These are phyloP conservation scores for Psix sp. DNA, from an alignment of 1,140 invertebrate species.

Conservation along the genomic window DNA sequence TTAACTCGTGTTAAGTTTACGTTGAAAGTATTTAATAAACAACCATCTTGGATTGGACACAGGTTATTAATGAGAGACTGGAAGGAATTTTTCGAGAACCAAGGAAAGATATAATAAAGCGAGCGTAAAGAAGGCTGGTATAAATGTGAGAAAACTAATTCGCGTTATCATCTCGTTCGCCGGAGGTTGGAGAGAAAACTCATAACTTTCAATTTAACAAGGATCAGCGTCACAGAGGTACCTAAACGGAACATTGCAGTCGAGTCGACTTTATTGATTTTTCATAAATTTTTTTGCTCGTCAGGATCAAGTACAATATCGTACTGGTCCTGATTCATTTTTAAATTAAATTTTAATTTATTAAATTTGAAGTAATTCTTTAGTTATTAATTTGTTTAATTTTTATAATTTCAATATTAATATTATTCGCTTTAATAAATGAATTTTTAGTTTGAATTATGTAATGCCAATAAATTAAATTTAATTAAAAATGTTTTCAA, in stretches of 20 bases:
- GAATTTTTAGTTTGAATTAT: too few species aligned
- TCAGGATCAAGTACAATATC: too few species aligned
- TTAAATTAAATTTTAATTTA: neutral
- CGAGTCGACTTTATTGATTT: conserved; percentile 63
- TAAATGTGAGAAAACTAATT: conserved; percentile 58
- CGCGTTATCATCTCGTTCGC: conserved; percentile 53
- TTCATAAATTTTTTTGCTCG: conserved; percentile 8
- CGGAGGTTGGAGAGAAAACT: conserved; percentile 66
- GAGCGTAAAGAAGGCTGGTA: conserved; percentile 28
- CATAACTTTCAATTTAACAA: conserved; percentile 77
- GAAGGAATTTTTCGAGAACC: conserved; percentile 28
- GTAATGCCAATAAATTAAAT: too few species aligned
- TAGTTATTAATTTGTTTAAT: too few species aligned
- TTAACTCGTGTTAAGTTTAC: conserved; percentile 21
- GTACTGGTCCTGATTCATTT: neutral
- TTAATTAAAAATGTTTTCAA: too few species aligned
- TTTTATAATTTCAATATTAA: too few species aligned
- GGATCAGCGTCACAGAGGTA: conserved; percentile 71
- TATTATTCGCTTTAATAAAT: too few species aligned
- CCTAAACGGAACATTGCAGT: conserved; percentile 44
- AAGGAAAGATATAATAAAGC: conserved; percentile 36
- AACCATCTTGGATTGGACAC: conserved; percentile 26
- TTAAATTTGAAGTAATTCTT: too few species aligned
- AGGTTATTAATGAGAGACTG: conserved; percentile 25
- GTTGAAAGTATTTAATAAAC: conserved; percentile 41